A percentile compares a stretch with the other conserved stretches of the same genome.
phyloP scores from a whole-genome alignment of 2,888 invertebrate genomes.

The Diarsia brunnea region DNA sequence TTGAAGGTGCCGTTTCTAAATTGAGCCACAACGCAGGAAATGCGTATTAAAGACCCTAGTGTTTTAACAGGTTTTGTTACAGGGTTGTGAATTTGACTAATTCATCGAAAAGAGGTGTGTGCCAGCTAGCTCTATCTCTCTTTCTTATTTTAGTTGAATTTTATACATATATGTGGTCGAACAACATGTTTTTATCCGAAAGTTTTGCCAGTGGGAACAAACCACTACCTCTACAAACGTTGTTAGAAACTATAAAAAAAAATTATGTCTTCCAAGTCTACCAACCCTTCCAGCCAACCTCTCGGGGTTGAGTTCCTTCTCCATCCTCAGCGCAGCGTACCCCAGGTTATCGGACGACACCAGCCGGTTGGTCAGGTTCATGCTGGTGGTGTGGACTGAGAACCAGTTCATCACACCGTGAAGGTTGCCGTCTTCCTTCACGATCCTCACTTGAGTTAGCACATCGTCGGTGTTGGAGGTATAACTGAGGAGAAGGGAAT shows the following conservation, averaged over 20 bases:
- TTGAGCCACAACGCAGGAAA: not conserved
- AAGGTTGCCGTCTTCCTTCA: conserved; percentile 87
- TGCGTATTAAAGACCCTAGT: too few relatives aligned
- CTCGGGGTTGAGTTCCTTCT: conserved; percentile 92
- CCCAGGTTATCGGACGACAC: conserved; percentile 96
- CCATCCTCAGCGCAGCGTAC: conserved; percentile 94
- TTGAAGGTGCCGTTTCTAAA: not conserved
- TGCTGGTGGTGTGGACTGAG: conserved; percentile 95
- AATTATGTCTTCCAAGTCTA: not conserved
- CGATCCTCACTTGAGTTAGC: conserved; percentile 93
- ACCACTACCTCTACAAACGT: not conserved
- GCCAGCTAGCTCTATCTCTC: not conserved
- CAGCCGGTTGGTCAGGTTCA: conserved; percentile 96
- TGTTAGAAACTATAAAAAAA: not conserved
- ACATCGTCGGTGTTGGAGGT: conserved; percentile 93
- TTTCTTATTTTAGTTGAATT: not conserved
- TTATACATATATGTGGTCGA: not conserved
- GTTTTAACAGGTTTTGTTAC: too few relatives aligned
- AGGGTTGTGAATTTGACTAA: not conserved
- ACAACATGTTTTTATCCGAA: not conserved
- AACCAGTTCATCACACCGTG: conserved; percentile 96
- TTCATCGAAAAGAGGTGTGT: not conserved
- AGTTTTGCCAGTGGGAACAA: not conserved
- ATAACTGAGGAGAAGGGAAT: conserved; percentile 89
- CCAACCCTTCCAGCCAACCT: conserved; percentile 85